A percentile compares a stretch with the other conserved stretches of the same genome.
phyloP scores from a whole-genome alignment of 2,113 vertebrate species.

The Amazona guildingii region DNA sequence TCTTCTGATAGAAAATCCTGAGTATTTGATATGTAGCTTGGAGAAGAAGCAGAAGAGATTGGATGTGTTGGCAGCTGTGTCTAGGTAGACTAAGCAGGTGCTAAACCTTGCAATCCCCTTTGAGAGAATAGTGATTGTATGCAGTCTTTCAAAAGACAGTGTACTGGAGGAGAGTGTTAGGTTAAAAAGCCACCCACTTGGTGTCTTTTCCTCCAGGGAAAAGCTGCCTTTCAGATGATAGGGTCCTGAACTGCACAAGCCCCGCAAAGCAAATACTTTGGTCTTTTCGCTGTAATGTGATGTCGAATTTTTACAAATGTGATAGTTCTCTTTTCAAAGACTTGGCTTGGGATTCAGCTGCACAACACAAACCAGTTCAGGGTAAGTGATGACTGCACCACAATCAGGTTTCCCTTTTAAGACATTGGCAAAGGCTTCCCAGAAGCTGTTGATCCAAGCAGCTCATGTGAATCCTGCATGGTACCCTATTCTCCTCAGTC shows the following conservation, averaged over 20 bases:
- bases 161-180: neutral
- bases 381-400: neutral
- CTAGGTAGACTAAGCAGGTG: neutral
- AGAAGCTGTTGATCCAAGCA: constrained; percentile 22
- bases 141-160: neutral
- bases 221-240: neutral
- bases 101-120: neutral
- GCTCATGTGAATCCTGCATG: neutral
- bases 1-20: neutral
- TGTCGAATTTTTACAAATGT: neutral
- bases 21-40: neutral
- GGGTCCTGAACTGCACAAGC: neutral
- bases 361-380: neutral
- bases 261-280: neutral
- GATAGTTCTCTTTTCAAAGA: neutral
- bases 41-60: neutral
- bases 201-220: neutral
- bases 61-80: neutral
- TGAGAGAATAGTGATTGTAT: neutral
- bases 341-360: neutral
- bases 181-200: neutral
- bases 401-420: neutral
- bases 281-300: neutral
- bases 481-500: neutral
- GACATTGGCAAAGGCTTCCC: neutral